Evolutionary conservation across 2,113 vertebrate genomes (phyloP).

Genomic region (Alces alces): DNA sequence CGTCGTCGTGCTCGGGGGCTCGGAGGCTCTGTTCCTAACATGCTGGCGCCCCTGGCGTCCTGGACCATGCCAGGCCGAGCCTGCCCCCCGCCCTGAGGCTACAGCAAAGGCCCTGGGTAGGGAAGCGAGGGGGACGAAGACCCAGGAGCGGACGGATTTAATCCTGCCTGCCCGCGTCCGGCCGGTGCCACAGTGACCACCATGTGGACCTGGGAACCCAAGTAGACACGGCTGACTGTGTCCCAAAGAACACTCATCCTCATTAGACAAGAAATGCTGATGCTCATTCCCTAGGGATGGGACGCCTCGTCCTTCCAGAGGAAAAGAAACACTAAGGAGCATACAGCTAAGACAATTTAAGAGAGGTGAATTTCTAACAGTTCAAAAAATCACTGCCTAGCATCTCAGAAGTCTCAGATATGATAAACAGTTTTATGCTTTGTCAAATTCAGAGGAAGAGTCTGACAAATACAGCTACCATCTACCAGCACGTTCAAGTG

Average conservation of each 20-base stretch:
- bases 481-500: not conserved
- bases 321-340: constrained; percentile 16
- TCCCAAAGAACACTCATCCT: not conserved
- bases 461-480: not conserved
- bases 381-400: not conserved
- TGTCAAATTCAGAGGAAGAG: constrained; percentile 11
- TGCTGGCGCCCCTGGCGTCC: accelerated
- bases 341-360: not conserved
- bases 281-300: not conserved
- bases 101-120: not conserved
- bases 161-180: not conserved
- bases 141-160: not conserved
- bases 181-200: not conserved
- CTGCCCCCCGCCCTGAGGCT: not conserved
- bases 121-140: not conserved
- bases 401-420: not conserved
- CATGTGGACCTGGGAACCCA: constrained; percentile 24
- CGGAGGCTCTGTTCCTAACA: not conserved
- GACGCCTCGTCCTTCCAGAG: constrained; percentile 2
- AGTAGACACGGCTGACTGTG: not conserved
- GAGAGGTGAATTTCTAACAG: not conserved
- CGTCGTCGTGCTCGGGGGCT: not conserved
- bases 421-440: not conserved
- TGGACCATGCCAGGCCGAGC: not conserved
- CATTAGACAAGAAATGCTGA: constrained; percentile 6